Evolutionary conservation across 2,797 vertebrate species (phyloP).

Genomic region (Sebastes nivosus): DNA sequence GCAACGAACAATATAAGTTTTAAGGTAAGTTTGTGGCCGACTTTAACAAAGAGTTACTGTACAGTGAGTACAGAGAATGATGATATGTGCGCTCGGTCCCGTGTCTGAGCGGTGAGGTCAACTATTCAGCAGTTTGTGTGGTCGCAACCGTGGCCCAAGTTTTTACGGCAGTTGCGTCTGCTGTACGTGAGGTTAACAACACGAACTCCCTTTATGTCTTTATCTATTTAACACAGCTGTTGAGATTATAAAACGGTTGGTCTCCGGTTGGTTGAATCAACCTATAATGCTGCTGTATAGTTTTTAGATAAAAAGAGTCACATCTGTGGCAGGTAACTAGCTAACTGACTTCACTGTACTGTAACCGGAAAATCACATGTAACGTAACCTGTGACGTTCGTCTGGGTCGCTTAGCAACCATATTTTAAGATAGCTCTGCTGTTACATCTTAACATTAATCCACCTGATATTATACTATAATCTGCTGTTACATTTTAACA

Average conservation of each 20-base stretch:
- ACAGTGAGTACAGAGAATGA: not conserved
- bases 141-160: not conserved
- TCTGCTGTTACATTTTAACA: too few species aligned
- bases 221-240: not conserved
- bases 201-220: not conserved
- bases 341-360: not conserved
- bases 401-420: not conserved
- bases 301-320: not conserved
- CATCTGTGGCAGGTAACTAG: not conserved
- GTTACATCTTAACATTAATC: not conserved
- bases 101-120: not conserved
- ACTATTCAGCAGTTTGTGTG: not conserved
- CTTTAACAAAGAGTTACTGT: constrained; percentile 3
- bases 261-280: not conserved
- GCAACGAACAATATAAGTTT: constrained; percentile 66
- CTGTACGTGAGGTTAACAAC: constrained; percentile 35
- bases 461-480: not conserved
- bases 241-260: not conserved
- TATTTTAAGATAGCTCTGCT: too few species aligned
- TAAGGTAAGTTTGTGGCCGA: constrained; percentile 64
- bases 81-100: fast-evolving
- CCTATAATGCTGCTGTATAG: not conserved
- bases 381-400: not conserved
- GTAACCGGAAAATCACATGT: not conserved
- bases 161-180: constrained; percentile 40